Percentiles rank a stretch among this genome's conserved stretches.
Evolutionary conservation across 2,888 invertebrate genomes (phyloP).

Genomic region (Barypeithes pellucidus): DNA sequence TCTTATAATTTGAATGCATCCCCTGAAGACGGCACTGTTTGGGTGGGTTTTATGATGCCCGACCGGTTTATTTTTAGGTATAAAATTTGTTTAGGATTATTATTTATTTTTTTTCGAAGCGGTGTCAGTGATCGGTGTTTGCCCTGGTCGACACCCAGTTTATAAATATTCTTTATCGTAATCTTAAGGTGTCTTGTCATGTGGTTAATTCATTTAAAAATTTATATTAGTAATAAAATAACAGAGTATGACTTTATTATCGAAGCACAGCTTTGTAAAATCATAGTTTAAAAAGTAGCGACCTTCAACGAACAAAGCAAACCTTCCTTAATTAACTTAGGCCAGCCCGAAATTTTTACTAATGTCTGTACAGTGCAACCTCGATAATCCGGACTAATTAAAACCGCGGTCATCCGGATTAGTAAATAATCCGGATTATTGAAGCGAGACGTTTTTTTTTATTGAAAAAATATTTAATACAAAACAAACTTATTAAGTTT

Average conservation of each 20-base stretch:
- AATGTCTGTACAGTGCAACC: too few relatives aligned
- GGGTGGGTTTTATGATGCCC: slow-evolving; percentile 31
- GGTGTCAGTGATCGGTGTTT: slow-evolving; percentile 66
- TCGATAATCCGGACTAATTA: too few relatives aligned
- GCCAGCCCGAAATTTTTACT: too few relatives aligned
- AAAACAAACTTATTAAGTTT: too few relatives aligned
- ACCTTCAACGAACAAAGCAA: too few relatives aligned
- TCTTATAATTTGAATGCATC: too few relatives aligned
- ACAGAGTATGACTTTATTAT: neutral
- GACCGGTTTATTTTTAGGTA: slow-evolving; percentile 57
- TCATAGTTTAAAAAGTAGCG: too few relatives aligned
- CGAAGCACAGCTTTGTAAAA: neutral
- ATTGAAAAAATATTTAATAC: too few relatives aligned
- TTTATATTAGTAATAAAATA: neutral
- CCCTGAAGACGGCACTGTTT: slow-evolving; percentile 23
- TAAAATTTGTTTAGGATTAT: slow-evolving; percentile 64
- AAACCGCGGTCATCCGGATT: too few relatives aligned
- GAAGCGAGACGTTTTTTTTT: too few relatives aligned
- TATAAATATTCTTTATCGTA: slow-evolving; percentile 33
- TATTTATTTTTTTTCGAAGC: slow-evolving; percentile 65
- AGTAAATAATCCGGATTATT: too few relatives aligned
- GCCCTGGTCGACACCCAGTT: slow-evolving; percentile 61
- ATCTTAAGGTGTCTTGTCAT: slow-evolving; percentile 13
- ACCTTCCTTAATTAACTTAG: too few relatives aligned
- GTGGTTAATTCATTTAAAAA: neutral